Percentiles rank a stretch among this genome's conserved stretches.
Conservation (phyloP, 2,797 vertebrate genomes). For the Leptoclinus maculatus region DNA sequence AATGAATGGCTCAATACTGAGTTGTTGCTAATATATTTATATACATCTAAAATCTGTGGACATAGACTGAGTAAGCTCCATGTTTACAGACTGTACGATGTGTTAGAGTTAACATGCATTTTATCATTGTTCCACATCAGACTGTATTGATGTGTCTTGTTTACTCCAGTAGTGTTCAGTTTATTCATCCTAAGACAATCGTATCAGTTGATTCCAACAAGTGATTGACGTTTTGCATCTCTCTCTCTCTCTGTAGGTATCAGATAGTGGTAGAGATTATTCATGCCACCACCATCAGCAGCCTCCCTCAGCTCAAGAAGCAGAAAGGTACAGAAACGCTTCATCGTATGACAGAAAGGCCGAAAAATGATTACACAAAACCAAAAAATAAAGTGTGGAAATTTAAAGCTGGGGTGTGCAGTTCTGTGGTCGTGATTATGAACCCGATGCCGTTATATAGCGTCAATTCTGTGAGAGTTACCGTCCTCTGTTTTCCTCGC, state of each 20-base stretch:
- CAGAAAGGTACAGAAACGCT: conserved; percentile 90
- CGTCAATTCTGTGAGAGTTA: background rate
- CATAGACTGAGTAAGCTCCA: background rate
- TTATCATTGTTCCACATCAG: background rate
- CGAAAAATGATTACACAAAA: background rate
- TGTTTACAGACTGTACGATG: background rate
- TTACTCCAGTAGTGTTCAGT: background rate
- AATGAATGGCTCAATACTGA: conserved; percentile 6
- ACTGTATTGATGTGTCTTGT: background rate
- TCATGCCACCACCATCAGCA: conserved; percentile 98
- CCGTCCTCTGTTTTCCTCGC: background rate
- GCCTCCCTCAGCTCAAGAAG: conserved; percentile 95
- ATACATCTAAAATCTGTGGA: background rate
- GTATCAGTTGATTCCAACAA: background rate
- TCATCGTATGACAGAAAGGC: background rate
- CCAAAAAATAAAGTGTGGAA: background rate
- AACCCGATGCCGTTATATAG: too few species aligned
- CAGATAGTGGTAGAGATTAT: conserved; percentile 99
- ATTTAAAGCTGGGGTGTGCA: background rate
- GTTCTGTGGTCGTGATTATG: background rate
- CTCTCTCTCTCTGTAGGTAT: conserved; percentile 85
- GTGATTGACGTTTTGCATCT: background rate
- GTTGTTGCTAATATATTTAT: background rate
- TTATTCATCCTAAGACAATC: background rate
- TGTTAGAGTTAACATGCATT: background rate